Conservation (phyloP, 2,113 vertebrate species). For the Heterochromis multidens region DNA sequence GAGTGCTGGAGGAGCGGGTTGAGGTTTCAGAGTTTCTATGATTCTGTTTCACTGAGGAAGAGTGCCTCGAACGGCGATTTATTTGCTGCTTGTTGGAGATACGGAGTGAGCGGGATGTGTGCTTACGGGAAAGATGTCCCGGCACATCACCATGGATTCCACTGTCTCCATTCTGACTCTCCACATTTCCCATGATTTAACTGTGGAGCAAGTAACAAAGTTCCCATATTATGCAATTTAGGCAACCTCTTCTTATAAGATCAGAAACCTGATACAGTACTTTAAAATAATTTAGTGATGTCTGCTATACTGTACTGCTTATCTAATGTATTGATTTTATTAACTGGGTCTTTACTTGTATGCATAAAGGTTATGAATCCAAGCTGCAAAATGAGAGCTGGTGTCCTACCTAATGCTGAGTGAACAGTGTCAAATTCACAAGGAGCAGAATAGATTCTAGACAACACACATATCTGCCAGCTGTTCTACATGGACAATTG, state of each 20-base stretch:
- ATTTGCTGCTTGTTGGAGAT: conserved; percentile 74
- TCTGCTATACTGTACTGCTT: rapidly evolving
- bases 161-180: conserved; percentile 91
- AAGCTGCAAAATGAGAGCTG: neutral
- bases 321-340: too few relatives aligned
- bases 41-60: conserved; percentile 82
- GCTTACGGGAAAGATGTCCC: conserved; percentile 85
- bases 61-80: conserved; percentile 77
- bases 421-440: neutral
- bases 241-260: neutral
- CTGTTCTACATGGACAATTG: neutral
- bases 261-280: neutral
- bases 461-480: neutral
- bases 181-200: conserved; percentile 93
- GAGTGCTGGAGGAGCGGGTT: conserved; percentile 93
- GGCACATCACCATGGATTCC: conserved; percentile 82
- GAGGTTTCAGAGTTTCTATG: conserved; percentile 88
- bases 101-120: conserved; percentile 89
- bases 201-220: conserved; percentile 24
- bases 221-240: neutral
- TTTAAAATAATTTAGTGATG: neutral
- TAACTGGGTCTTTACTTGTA: neutral
- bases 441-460: neutral
- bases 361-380: neutral
- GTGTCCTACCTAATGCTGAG: neutral